Percentiles rank a stretch among this genome's conserved stretches.
Evolutionary conservation across 2,113 vertebrate genomes (phyloP).

Genomic region (Desmodus rotundus): DNA sequence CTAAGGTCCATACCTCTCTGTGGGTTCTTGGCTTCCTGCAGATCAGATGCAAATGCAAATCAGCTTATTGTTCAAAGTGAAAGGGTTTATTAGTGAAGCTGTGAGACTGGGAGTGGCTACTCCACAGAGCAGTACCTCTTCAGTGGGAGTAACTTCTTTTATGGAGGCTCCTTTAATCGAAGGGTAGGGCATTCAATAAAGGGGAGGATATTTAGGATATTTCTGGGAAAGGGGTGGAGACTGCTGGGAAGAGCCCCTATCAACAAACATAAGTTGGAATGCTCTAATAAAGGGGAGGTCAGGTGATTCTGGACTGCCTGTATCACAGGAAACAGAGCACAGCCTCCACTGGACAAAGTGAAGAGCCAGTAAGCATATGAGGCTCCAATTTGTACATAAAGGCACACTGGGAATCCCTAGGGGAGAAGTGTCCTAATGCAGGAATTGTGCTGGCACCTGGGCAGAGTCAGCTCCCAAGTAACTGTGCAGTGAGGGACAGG

Average conservation of each 20-base stretch:
- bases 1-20: neutral
- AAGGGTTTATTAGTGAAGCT: neutral
- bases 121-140: neutral
- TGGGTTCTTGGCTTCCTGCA: neutral
- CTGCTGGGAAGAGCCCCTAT: neutral
- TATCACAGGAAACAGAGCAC: neutral
- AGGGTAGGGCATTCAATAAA: neutral
- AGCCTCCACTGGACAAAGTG: neutral
- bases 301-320: neutral
- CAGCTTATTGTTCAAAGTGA: neutral
- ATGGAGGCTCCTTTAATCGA: neutral
- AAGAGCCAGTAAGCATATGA: neutral
- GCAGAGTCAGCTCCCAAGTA: neutral
- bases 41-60: neutral
- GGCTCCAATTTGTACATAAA: neutral
- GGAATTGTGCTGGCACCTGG: neutral
- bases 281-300: neutral
- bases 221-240: neutral
- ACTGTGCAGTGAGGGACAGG: neutral
- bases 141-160: neutral
- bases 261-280: neutral
- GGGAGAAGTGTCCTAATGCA: neutral
- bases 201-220: neutral
- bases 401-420: neutral
- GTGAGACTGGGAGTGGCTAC: neutral